Percentiles rank a stretch among this genome's conserved stretches.
Evolutionary conservation across 1,140 invertebrate species (phyloP).

Genomic region (Camponotus floridanus): DNA sequence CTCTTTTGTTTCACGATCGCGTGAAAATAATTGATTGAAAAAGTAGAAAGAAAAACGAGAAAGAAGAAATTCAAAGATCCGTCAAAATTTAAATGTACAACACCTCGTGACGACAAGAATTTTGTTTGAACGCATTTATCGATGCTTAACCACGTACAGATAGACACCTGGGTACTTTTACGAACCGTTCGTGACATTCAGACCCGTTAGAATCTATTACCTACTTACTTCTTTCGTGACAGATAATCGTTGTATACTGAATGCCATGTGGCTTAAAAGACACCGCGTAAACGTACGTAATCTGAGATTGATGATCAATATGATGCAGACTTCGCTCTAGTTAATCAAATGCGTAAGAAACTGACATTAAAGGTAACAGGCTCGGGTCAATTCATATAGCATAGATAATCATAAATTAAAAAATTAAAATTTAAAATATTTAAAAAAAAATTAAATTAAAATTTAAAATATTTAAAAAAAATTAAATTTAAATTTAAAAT

Average conservation of each 20-base stretch:
- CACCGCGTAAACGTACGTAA: neutral
- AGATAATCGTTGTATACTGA: conserved; percentile 28
- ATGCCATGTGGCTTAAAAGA: neutral
- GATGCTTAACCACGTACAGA: conserved; percentile 8
- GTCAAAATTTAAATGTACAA: neutral
- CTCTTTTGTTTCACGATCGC: neutral
- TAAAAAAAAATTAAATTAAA: too few species aligned
- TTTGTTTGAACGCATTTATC: conserved; percentile 26
- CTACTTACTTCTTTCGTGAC: conserved; percentile 48
- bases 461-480: too few species aligned
- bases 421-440: neutral
- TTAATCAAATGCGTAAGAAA: neutral
- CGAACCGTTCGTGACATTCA: conserved; percentile 10
- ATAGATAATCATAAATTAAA: neutral
- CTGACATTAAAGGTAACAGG: neutral
- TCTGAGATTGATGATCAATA: neutral
- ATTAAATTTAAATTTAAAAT: too few species aligned
- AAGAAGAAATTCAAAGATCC: neutral
- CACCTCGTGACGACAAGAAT: conserved; percentile 11
- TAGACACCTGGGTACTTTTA: conserved; percentile 5
- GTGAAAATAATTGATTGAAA: neutral
- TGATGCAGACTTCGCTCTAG: neutral
- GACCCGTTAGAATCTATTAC: conserved; percentile 45
- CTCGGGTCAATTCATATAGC: neutral
- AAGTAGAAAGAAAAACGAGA: neutral